Base-by-base conservation (phyloP, 2,888 invertebrate species). In the Hemaris fuciformis region DNA sequence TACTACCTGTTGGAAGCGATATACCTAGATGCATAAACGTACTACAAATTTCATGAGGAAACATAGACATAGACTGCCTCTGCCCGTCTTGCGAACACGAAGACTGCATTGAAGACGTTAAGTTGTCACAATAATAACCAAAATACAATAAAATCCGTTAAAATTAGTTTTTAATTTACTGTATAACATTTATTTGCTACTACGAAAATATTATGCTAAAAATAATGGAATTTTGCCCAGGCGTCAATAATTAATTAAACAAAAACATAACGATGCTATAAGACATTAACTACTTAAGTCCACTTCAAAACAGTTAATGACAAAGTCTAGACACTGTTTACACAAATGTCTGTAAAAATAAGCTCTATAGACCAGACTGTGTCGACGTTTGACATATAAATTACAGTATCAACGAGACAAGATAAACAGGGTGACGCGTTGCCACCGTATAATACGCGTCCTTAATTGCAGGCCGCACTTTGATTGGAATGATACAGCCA, bases 401-500 rank as follows among this genome's bases (percentile, higher is more conserved):
- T 79, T 74, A 76, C 73, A 61, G 66, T 73, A 73, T 71, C 73
- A 70, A 67, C 66, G 66, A 64, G 65, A 71, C 69, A 66, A 68
- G 66, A 72, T 67, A 74, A 76, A 77, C 78, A 78, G 61, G 59
- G 73, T 63, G 74, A 73, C 72, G 71, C 66, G 66, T 70, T 61
- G 59, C 63, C 62, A 23, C 42, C 62, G 64, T 64, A 64, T 70
- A 68, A 70, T n/a, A n/a, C 64, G 65, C 62, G 60, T 59, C 46
- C 62, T 72, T 81, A 81, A 81, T 81, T 80, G 73, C 73, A 62
- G 66, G 61, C 69, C 67, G 67, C 72, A 70, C 73, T 76, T 77
- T 77, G 74, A 79, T 79, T 74, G 73, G 72, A 48, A 25, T 48
- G 25, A 48, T 48, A 48, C 15, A n/a, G n/a, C 7, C 48, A 61